These are phyloP conservation scores for Drosophila lacertosa DNA, from an alignment of 1,140 invertebrate species.

Conservation along the genomic window DNA sequence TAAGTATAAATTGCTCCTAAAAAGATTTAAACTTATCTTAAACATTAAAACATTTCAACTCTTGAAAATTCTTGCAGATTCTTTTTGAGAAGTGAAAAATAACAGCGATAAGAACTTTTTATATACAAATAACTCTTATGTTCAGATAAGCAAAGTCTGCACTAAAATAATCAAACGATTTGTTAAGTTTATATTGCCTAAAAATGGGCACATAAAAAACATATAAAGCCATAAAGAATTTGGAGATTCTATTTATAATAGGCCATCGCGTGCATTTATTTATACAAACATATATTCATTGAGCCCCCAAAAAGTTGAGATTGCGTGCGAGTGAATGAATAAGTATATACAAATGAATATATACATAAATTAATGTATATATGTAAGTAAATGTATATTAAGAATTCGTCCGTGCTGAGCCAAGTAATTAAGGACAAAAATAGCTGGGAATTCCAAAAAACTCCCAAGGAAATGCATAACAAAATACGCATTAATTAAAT, in stretches of 20 bases:
- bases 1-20: too few relatives aligned
- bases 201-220: slow-evolving; percentile 1
- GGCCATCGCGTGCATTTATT: slow-evolving; percentile 56
- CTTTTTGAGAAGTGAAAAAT: too few relatives aligned
- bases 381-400: not conserved
- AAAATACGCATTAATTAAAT: not conserved
- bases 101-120: too few relatives aligned
- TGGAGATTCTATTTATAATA: slow-evolving; percentile 34
- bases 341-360: not conserved
- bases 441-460: slow-evolving; percentile 47
- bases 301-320: not conserved
- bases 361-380: not conserved
- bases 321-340: slow-evolving; percentile 29
- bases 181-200: slow-evolving; percentile 27
- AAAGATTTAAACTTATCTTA: too few relatives aligned
- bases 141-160: not conserved
- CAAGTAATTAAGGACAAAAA: slow-evolving; percentile 21
- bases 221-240: not conserved
- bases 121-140: too few relatives aligned
- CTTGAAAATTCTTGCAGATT: too few relatives aligned
- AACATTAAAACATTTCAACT: too few relatives aligned
- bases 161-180: slow-evolving; percentile 43
- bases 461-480: not conserved
- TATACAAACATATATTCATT: slow-evolving; percentile 23
- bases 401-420: slow-evolving; percentile 5